A percentile compares a stretch with the other conserved stretches of the same genome.
phyloP scores from a whole-genome alignment of 2,888 invertebrate species.

The Melanargia galathea region DNA sequence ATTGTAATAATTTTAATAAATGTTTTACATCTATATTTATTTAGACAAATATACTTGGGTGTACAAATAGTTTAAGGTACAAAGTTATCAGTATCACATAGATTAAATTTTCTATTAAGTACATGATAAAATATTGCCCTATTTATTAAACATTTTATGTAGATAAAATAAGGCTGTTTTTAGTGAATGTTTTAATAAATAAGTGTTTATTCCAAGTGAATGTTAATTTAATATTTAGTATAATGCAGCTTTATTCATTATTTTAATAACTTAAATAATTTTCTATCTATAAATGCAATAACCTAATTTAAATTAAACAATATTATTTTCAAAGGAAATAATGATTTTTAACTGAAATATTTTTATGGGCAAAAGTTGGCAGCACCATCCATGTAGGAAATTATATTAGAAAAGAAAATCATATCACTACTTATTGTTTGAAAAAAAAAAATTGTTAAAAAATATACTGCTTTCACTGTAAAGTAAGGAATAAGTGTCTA shows the following conservation, averaged over 20 bases:
- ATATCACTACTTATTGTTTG: constrained; percentile 4
- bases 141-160: constrained; percentile 31
- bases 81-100: constrained; percentile 21
- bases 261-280: neutral
- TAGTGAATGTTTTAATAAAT: constrained; percentile 19
- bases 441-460: neutral
- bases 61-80: too few species aligned
- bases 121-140: constrained; percentile 34
- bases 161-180: constrained; percentile 25
- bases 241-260: neutral
- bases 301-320: neutral
- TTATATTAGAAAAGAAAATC: neutral
- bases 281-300: neutral
- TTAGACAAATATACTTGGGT: constrained; percentile 27
- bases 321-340: too few species aligned
- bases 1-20: constrained; percentile 14
- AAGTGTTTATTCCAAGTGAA: constrained; percentile 17
- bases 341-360: neutral
- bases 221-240: constrained; percentile 12
- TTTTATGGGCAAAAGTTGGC: neutral
- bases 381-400: neutral
- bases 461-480: neutral
- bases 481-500: neutral
- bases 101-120: constrained; percentile 20
- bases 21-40: constrained; percentile 22